Evolutionary conservation across 2,888 invertebrate species (phyloP).

Genomic region (Drosophila lutescens): DNA sequence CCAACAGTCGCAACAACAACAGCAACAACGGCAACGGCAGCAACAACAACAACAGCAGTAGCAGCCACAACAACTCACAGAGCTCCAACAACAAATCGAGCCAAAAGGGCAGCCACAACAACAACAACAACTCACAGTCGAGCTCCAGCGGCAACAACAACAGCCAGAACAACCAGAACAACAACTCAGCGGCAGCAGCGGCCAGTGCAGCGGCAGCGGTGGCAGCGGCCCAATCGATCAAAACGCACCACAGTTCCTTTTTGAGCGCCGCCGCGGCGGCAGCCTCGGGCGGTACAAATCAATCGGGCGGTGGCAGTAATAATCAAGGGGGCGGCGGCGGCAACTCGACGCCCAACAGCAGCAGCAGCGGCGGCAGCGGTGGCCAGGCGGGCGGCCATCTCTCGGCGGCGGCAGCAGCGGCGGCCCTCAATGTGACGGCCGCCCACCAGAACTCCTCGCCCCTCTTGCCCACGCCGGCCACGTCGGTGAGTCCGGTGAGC

Average conservation of each 20-base stretch:
- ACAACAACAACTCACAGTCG: slow-evolving; percentile 28
- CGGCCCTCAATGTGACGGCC: slow-evolving; percentile 80
- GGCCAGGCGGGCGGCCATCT: slow-evolving; percentile 51
- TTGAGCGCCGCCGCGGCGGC: slow-evolving; percentile 76
- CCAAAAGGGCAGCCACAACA: slow-evolving; percentile 52
- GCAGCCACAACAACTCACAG: slow-evolving; percentile 10
- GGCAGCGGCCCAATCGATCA: slow-evolving; percentile 82
- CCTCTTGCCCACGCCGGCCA: slow-evolving; percentile 88
- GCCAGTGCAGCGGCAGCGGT: slow-evolving; percentile 80
- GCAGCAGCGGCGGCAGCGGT: slow-evolving; percentile 21
- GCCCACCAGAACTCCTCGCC: slow-evolving; percentile 85
- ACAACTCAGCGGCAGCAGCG: slow-evolving; percentile 78
- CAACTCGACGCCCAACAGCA: slow-evolving; percentile 58
- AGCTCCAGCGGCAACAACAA: slow-evolving; percentile 53
- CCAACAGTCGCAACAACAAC: slow-evolving; percentile 90
- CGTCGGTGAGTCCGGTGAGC: slow-evolving; percentile 89
- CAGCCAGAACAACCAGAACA: slow-evolving; percentile 49
- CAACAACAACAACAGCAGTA: slow-evolving; percentile 56
- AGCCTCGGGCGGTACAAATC: slow-evolving; percentile 26
- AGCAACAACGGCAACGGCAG: slow-evolving; percentile 72
- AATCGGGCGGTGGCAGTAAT: slow-evolving; percentile 53
- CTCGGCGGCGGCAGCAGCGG: slow-evolving; percentile 75
- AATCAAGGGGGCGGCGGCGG: slow-evolving; percentile 49
- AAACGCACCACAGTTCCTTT: slow-evolving; percentile 84
- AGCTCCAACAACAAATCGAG: slow-evolving; percentile 56